phyloP scores from a whole-genome alignment of 2,113 vertebrate species.

The Peucedramus taeniatus region DNA sequence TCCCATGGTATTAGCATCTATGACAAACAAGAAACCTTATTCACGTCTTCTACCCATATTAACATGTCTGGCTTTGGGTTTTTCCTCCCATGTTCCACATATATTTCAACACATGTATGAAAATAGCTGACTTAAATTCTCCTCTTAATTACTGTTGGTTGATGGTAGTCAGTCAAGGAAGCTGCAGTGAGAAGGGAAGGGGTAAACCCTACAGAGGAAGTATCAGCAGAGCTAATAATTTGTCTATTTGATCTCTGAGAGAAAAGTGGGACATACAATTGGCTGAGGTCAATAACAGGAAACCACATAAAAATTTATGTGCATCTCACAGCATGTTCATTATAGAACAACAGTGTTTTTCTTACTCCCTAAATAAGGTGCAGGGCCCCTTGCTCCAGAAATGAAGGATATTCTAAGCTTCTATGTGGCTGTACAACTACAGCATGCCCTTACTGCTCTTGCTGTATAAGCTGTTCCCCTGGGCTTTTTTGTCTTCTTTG shows the following conservation, averaged over 20 bases:
- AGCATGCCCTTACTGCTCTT: not conserved
- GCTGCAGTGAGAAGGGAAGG: not conserved
- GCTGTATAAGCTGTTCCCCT: not conserved
- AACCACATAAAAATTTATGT: not conserved
- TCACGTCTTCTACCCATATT: not conserved
- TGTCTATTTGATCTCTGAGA: not conserved
- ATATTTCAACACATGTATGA: not conserved
- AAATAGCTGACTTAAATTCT: not conserved
- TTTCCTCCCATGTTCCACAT: not conserved
- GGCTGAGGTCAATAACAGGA: not conserved
- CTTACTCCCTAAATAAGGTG: not conserved
- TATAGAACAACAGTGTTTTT: not conserved
- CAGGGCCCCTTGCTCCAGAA: not conserved
- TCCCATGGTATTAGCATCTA: not conserved
- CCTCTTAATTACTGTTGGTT: not conserved
- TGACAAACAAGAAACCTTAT: not conserved
- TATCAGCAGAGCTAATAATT: not conserved
- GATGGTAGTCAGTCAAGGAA: not conserved
- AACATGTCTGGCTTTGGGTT: not conserved
- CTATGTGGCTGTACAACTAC: fast-evolving
- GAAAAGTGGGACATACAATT: not conserved
- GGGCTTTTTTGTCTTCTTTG: not conserved
- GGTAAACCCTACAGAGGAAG: not conserved
- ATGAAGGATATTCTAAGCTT: not conserved
- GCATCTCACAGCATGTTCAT: not conserved